These are phyloP conservation scores for Phodopus roborovskii DNA, from an alignment of 2,113 vertebrate species.

Conservation along the genomic window DNA sequence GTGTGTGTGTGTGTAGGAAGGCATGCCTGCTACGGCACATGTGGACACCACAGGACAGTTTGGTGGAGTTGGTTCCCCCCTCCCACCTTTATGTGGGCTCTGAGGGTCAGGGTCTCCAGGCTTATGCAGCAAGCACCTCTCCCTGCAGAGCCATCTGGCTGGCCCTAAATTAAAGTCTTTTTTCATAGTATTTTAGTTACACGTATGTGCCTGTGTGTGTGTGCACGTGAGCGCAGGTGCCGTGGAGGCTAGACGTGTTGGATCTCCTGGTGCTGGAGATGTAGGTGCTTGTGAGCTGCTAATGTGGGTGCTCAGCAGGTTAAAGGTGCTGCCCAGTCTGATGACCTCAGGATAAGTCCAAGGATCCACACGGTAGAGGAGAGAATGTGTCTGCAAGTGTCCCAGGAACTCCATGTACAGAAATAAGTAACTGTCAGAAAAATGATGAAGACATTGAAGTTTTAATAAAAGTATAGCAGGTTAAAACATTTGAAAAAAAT, in stretches of 20 bases:
- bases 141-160: neutral
- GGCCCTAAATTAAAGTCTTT: neutral
- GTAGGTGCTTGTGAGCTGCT: neutral
- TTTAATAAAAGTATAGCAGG: constrained; percentile 1
- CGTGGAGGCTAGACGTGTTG: neutral
- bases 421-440: neutral
- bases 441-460: neutral
- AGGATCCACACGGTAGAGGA: neutral
- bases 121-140: neutral
- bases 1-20: neutral
- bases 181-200: neutral
- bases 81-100: neutral
- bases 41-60: neutral
- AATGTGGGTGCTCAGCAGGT: neutral
- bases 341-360: neutral
- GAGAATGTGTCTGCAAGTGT: neutral
- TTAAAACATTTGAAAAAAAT: constrained; percentile 23
- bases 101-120: neutral
- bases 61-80: neutral
- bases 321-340: no score
- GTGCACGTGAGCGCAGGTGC: neutral
- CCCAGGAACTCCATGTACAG: neutral
- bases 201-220: neutral
- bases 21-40: neutral
- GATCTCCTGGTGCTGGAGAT: neutral